phyloP scores from a whole-genome alignment of 1,140 invertebrate species.

The Melitaea cinxia region DNA sequence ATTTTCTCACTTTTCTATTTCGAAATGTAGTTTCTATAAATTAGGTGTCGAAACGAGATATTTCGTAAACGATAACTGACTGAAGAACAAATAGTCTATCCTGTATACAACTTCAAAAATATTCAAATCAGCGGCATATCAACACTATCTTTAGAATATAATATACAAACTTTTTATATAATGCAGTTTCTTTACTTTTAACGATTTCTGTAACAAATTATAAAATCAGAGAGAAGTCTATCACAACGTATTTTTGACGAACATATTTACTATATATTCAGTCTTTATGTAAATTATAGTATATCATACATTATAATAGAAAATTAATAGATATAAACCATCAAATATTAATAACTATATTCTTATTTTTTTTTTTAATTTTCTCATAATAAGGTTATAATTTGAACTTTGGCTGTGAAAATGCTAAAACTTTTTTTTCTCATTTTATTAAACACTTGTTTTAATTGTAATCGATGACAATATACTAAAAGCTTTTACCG shows the following conservation, averaged over 20 bases:
- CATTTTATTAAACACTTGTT: background rate
- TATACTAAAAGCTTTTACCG: conserved; percentile 10
- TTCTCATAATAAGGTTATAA: background rate
- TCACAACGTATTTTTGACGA: background rate
- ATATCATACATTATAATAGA: no score
- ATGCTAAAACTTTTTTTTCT: conserved; percentile 6
- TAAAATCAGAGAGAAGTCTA: background rate
- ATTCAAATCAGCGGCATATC: conserved; percentile 28
- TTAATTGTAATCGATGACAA: conserved; percentile 24
- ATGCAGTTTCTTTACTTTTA: background rate
- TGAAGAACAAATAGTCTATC: conserved; percentile 37
- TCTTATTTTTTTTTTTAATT: background rate
- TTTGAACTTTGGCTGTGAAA: conserved; percentile 10
- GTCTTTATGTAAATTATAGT: no score
- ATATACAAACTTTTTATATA: conserved; percentile 20
- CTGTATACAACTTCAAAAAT: conserved; percentile 30
- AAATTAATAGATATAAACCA: background rate
- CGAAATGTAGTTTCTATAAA: conserved; percentile 29
- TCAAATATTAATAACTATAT: background rate
- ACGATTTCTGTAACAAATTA: background rate
- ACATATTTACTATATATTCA: background rate
- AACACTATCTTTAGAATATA: conserved; percentile 15
- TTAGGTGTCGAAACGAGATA: conserved; percentile 6
- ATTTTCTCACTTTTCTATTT: conserved; percentile 69
- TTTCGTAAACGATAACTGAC: conserved; percentile 38